Percentiles rank a stretch among this genome's conserved stretches.
Evolutionary conservation across 2,888 invertebrate species (phyloP).

Genomic region (Protodeltote pygarga): DNA sequence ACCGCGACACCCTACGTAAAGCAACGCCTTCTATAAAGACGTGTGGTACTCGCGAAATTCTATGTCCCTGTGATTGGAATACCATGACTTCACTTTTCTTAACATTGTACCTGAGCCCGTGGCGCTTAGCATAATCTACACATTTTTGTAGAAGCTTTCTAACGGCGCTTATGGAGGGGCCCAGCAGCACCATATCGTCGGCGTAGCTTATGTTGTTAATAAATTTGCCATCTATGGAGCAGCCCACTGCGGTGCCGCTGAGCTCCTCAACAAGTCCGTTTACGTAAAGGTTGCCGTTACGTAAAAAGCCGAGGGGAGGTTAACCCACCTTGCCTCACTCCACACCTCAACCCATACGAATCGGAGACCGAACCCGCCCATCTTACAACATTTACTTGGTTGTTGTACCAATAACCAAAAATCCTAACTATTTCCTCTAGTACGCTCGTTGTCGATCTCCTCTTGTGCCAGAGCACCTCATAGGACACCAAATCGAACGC

Average conservation of each 20-base stretch:
- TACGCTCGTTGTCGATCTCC: background rate
- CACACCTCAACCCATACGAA: constrained; percentile 30
- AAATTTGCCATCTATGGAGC: constrained; percentile 2
- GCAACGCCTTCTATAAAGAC: no score
- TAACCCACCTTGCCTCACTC: constrained; percentile 42
- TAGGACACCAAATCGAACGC: no score
- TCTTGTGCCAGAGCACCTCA: no score
- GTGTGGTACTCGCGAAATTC: no score
- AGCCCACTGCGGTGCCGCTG: constrained; percentile 30
- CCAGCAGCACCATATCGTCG: constrained; percentile 43
- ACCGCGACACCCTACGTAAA: no score
- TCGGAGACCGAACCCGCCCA: constrained; percentile 24
- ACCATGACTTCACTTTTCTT: constrained; percentile 1
- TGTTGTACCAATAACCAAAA: constrained; percentile 22
- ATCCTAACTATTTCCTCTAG: background rate
- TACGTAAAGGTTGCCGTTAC: constrained; percentile 32
- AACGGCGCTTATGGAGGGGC: constrained; percentile 18
- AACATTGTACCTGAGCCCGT: constrained; percentile 1
- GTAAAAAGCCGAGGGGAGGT: constrained; percentile 41
- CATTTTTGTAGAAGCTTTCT: background rate
- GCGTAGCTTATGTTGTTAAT: constrained; percentile 7
- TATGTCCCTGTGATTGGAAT: background rate
- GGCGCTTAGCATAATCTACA: background rate
- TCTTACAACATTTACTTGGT: constrained; percentile 13
- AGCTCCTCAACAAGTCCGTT: constrained; percentile 33